Evolutionary conservation across 2,113 vertebrate species (phyloP).

Genomic region (Oophaga pumilio): DNA sequence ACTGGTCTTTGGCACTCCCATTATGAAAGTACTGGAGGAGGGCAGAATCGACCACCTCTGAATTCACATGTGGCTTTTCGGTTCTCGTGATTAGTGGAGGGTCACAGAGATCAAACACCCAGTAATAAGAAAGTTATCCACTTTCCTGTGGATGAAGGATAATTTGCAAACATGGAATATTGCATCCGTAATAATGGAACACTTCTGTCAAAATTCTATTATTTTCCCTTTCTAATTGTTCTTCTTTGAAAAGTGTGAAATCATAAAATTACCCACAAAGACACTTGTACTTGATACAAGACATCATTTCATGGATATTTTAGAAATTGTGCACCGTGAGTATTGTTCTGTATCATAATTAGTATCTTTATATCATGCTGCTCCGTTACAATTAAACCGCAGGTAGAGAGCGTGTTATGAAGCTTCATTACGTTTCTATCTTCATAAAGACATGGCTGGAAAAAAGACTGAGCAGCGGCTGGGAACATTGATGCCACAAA

Average conservation of each 20-base stretch:
- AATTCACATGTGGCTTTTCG: no score
- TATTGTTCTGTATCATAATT: slow-evolving; percentile 1
- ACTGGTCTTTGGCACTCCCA: no score
- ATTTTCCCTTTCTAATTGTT: neutral
- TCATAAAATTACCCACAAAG: slow-evolving; percentile 6
- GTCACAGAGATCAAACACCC: no score
- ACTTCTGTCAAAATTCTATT: neutral
- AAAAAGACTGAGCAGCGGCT: neutral
- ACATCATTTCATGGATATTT: slow-evolving; percentile 12
- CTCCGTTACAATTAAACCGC: slow-evolving; percentile 17
- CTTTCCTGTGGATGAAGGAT: no score
- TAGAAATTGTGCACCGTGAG: neutral
- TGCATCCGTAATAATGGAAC: neutral
- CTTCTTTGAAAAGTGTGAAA: slow-evolving; percentile 2
- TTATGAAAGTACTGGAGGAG: no score
- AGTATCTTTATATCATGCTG: slow-evolving; percentile 24
- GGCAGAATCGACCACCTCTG: no score
- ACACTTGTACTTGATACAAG: slow-evolving; percentile 3
- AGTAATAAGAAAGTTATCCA: no score
- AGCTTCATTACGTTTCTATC: slow-evolving; percentile 18
- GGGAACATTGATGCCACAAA: neutral
- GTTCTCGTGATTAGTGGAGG: no score
- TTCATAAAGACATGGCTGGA: neutral
- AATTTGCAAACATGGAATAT: neutral
- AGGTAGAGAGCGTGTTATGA: neutral